Evolutionary conservation across 2,113 vertebrate species (phyloP).

Genomic region (Nannobrachium achirus): DNA sequence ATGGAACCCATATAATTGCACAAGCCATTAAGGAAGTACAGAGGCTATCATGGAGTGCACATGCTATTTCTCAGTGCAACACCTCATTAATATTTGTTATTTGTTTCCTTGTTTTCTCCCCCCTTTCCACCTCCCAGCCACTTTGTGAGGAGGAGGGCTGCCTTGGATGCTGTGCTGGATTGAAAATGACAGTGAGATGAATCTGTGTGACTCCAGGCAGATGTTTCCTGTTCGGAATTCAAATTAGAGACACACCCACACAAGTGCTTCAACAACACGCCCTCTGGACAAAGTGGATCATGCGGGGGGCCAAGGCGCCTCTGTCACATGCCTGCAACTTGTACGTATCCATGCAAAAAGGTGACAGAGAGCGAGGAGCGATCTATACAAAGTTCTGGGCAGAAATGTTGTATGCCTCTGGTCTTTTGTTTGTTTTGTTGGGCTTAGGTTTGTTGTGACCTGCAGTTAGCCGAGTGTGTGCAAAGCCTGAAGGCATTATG

Average conservation of each 20-base stretch:
- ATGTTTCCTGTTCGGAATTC: constrained; percentile 67
- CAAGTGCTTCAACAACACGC: not conserved
- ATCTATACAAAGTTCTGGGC: constrained; percentile 57
- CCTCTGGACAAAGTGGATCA: constrained; percentile 32
- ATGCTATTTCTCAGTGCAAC: constrained; percentile 79
- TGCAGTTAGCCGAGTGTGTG: constrained; percentile 14
- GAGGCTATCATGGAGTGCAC: constrained; percentile 83
- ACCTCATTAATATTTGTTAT: constrained; percentile 86
- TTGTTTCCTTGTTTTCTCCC: constrained; percentile 52
- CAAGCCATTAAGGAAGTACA: constrained; percentile 84
- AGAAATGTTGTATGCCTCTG: constrained; percentile 31
- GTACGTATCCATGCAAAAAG: constrained; percentile 52
- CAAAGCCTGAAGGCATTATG: constrained; percentile 10
- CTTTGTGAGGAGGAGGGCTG: constrained; percentile 47
- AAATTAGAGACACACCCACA: constrained; percentile 57
- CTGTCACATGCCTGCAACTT: constrained; percentile 40
- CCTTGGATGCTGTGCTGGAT: constrained; percentile 62
- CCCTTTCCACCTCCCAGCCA: constrained; percentile 51
- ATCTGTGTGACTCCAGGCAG: constrained; percentile 76
- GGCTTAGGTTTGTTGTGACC: constrained; percentile 49
- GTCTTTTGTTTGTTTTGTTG: constrained; percentile 54
- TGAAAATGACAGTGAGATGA: constrained; percentile 80
- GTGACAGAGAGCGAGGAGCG: constrained; percentile 65
- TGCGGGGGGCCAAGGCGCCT: constrained; percentile 35
- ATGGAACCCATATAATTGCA: constrained; percentile 81